Evolutionary conservation across 2,113 vertebrate genomes (phyloP).

Genomic region (Fulmarus glacialis): DNA sequence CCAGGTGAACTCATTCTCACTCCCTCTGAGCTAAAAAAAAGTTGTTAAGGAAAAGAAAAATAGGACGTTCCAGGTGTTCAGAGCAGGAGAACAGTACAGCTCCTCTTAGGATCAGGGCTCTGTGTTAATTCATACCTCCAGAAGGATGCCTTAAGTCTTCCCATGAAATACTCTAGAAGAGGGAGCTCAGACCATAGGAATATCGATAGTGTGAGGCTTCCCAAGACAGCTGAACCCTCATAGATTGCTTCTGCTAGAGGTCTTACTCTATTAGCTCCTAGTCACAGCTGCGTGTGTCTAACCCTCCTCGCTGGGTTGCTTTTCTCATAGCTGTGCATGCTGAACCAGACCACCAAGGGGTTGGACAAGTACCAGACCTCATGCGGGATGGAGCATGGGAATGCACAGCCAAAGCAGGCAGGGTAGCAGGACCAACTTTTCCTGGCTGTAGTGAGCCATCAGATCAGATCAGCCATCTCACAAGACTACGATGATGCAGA

Average conservation of each 20-base stretch:
- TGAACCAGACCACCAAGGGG: conserved; percentile 45
- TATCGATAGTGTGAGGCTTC: background rate
- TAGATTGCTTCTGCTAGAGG: background rate
- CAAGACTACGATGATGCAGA: background rate
- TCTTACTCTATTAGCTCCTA: background rate
- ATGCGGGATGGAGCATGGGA: conserved; percentile 44
- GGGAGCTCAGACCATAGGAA: background rate
- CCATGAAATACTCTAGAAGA: background rate
- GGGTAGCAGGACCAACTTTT: background rate
- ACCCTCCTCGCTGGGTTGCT: background rate
- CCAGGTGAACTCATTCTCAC: background rate
- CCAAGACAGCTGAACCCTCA: background rate
- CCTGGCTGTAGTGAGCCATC: background rate
- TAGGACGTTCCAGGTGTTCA: background rate
- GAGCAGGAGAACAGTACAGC: background rate
- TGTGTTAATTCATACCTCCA: background rate
- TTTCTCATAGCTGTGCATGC: background rate
- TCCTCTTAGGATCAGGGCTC: background rate
- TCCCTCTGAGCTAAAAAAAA: background rate
- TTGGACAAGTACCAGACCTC: conserved; percentile 37
- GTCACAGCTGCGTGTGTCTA: background rate
- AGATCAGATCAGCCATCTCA: background rate
- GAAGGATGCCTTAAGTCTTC: background rate
- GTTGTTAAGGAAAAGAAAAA: background rate
- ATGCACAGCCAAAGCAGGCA: background rate